A percentile compares a stretch with the other conserved stretches of the same genome.
These are phyloP conservation scores for Distichodus sexfasciatus DNA, from an alignment of 2,797 vertebrate genomes.

Conservation along the genomic window DNA sequence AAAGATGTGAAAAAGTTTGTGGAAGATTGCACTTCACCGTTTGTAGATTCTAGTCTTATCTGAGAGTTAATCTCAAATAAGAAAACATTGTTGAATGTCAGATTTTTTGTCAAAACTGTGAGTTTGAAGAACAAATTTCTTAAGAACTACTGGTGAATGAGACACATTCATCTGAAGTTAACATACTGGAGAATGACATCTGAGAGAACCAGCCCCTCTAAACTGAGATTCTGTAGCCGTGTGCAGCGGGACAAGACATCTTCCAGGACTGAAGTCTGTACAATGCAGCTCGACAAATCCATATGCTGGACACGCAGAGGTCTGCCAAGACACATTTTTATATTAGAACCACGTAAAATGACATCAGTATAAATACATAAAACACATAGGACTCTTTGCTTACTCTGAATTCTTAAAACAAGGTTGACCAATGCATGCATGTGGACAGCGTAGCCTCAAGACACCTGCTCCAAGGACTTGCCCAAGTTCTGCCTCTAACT, in stretches of 20 bases:
- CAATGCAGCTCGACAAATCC: conserved; percentile 86
- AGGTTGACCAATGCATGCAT: conserved; percentile 76
- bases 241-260: conserved; percentile 77
- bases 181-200: conserved; percentile 78
- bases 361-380: neutral
- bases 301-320: conserved; percentile 78
- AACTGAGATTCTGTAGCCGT: conserved; percentile 80
- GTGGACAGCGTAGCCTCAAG: conserved; percentile 83
- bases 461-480: conserved; percentile 79
- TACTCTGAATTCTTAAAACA: conserved; percentile 74
- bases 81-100: too few relatives aligned
- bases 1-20: too few relatives aligned
- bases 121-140: too few relatives aligned
- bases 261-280: conserved; percentile 71
- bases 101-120: too few relatives aligned
- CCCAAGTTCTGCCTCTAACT: conserved; percentile 73
- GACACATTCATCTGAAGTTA: neutral
- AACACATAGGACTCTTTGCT: conserved; percentile 49
- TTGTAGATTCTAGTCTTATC: too few relatives aligned
- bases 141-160: neutral
- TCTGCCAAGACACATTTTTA: conserved; percentile 57
- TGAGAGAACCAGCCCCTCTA: conserved; percentile 87
- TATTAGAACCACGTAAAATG: neutral
- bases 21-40: too few relatives aligned
- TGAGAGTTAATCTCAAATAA: too few relatives aligned